Conservation (phyloP, 1,140 invertebrate species). For the Leptonema lineaticorne region DNA sequence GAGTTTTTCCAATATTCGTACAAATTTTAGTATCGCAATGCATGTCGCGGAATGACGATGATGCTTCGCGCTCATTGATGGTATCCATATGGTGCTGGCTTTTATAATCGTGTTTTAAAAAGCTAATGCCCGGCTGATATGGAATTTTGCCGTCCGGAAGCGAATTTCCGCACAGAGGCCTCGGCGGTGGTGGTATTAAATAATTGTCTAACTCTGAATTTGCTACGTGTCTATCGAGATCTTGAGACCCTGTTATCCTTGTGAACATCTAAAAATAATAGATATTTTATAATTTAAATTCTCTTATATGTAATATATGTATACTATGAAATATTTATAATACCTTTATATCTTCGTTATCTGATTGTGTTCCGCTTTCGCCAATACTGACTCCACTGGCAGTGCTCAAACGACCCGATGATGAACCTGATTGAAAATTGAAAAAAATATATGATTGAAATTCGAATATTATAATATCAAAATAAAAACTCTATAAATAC, state of each 20-base stretch:
- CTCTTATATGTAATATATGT: background rate
- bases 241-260: conserved; percentile 26
- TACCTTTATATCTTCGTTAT: conserved; percentile 75
- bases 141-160: background rate
- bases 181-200: conserved; percentile 59
- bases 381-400: conserved; percentile 75
- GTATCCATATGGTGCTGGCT: conserved; percentile 38
- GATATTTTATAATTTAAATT: conserved; percentile 42
- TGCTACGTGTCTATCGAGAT: conserved; percentile 2
- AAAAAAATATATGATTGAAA: background rate
- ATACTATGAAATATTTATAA: background rate
- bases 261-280: conserved; percentile 34
- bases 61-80: conserved; percentile 33
- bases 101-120: conserved; percentile 31
- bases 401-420: conserved; percentile 76
- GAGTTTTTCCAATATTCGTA: conserved; percentile 7
- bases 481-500: conserved; percentile 35
- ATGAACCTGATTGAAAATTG: conserved; percentile 60
- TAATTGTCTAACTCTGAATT: conserved; percentile 57
- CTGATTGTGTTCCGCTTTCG: conserved; percentile 82
- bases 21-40: background rate
- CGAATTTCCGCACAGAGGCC: conserved; percentile 47
- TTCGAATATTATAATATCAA: background rate
- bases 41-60: conserved; percentile 1
- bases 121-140: conserved; percentile 11